Base-by-base conservation (phyloP, 2,888 invertebrate genomes). In the Dusona sp. region DNA sequence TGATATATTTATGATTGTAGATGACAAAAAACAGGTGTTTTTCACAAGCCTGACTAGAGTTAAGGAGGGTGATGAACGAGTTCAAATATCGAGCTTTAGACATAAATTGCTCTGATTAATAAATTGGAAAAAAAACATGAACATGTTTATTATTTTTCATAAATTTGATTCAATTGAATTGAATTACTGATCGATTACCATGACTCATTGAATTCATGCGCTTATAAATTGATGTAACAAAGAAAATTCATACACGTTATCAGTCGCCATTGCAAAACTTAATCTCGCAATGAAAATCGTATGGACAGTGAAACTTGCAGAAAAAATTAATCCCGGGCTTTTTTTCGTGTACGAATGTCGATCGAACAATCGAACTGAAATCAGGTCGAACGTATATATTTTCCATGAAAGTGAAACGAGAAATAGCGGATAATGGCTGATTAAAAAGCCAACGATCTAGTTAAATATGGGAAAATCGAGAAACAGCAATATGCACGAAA, bases 351-450 rank as follows among this genome's bases (percentile, higher is more conserved):
- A 3, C 9, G 9, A 29, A 22, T 65, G 54, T 68, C 74, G 64
- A 82, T 75, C 70, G 51, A 36, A 54, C 33, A 19, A 61, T n/a
- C 57, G 51, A 68, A 82, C 38, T 38, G 45, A 42, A 81, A 80
- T 82, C 57, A 72, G 72, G 72, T 80, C 80, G 74, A 29, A 36
- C n/a, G 33, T 51, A 61, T 54, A 9, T 16, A 57, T 42, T 25
- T 51, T 54, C 29, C n/a, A 29, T 22, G 57, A 16, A 61, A 48
- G 11, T 9, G 48, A 68, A 72, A 74, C 38, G 36, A 65, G 38
- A 51, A 68, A 79, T 74, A 68, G 48, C 38, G 48, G 38, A 25
- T 13, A 51, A 22, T 25, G 57, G n/a, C 7, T 79, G n/a, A 67
- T 78, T 67, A 70, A 79, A 72, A 79, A 57, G 29, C 22, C n/a